Evolutionary conservation across 2,888 invertebrate species (phyloP), one percentile per base, ranked within the genome.

Genomic region (Cantharis flavilabris): DNA sequence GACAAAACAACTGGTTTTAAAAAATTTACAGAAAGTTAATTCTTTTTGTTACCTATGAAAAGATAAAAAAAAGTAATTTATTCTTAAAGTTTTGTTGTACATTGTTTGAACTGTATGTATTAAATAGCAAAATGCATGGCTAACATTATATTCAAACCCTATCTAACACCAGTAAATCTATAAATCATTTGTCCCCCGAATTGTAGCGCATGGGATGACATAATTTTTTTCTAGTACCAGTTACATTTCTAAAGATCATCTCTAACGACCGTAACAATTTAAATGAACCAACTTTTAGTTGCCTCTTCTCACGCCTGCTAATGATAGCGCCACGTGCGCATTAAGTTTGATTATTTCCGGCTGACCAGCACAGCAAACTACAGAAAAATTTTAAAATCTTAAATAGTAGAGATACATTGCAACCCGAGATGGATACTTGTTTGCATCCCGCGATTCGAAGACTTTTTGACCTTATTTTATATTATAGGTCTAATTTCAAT

Each of bases 241-340:
- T 63, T 70, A 75, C 65, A 28, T 62, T 74, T 70, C 30, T 26
- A 75, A 71, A 76, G 76, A 76, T 76, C 71, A 72, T 71, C 69
- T 74, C 70, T 76, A 79, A 76, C 72, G 79, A 79, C 70, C 76
- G 65, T 75, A 62, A 70, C 76, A 30, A 33, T 76, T 78, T 74
- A 79, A 76, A 79, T 76, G 76, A 71, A 70, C 76, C 79, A 73
- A 75, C 23, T 76, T 64, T 76, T 79, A 72, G 74, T 79, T 79
- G 79, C 75, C 85, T 84, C 85, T 87, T 86, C 87, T 87, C 88
- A 87, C 88, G 88, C 88, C 88, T 86, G 86, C 83, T 88, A 88
- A 87, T 87, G 88, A 88, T 85, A 84, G 84, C 84, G 87, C 84
- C 88, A 87, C 88, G 88, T 87, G 88, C 82, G 80, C 81, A 81